Evolutionary conservation across 2,113 vertebrate species (phyloP), one percentile per base, ranked within the genome.

Genomic region (Ardeotis arabs): DNA sequence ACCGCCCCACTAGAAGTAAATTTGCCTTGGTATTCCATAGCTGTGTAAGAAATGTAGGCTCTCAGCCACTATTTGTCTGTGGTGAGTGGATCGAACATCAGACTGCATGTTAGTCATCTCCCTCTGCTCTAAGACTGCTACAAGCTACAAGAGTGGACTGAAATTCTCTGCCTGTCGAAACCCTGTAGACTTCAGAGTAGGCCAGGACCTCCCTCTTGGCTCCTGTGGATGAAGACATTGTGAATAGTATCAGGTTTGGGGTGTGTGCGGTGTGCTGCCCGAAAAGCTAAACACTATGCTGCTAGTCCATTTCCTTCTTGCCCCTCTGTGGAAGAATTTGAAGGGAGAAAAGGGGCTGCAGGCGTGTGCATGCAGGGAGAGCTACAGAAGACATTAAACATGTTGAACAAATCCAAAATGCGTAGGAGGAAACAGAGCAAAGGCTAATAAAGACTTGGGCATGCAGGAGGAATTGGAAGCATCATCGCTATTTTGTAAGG

Each of bases 391-490:
- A 22, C 7, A 5, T 90, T 66, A 62, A 87, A 62, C 13, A n/a
- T 35, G 6, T 6, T 49, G 63, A 91, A 63, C 28, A 56, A 79
- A 67, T 44, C 31, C 63, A 23, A 44, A 89, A 17, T 22, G 39
- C n/a, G 92, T 81, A 47, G 94, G 83, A 95, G 77, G 79, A 50
- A 84, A 29, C 19, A 64, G 73, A 88, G n/a, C 44, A 81, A 79
- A 89, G 84, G 29, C 59, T 93, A 10, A 44, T 39, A 74, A 83
- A 90, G 75, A 21, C 45, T 17, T 0, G 0, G 69, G 66, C 27
- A 84, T 73, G 81, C 70, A 2, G 68, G 41, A 96, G 87, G 94
- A 93, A 82, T 92, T 80, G 63, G 78, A 95, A 92, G 29, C 79
- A 94, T 84, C 63, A 70, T 87, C 15, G 2, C 63, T 70, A 56